Conservation (phyloP, 2,888 invertebrate genomes). For the Lasioglossum morio region DNA sequence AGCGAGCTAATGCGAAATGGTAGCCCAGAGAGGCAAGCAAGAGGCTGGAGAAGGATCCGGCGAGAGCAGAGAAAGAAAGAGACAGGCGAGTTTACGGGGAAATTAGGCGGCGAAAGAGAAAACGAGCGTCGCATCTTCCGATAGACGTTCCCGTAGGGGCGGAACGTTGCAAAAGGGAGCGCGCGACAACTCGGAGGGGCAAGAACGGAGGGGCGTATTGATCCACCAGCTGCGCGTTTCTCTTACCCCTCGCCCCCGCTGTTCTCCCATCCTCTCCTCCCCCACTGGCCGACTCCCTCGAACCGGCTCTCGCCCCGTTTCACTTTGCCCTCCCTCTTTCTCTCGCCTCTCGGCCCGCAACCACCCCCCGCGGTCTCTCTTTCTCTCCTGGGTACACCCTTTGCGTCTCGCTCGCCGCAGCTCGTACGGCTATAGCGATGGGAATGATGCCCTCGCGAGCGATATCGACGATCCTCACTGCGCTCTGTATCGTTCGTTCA, state of each 20-base stretch:
- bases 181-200: conserved; percentile 72
- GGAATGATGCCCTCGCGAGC: conserved; percentile 40
- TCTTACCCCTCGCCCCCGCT: conserved; percentile 71
- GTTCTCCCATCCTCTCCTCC: conserved; percentile 29
- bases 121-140: conserved; percentile 56
- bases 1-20: conserved; percentile 30
- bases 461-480: conserved; percentile 1
- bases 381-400: conserved; percentile 30
- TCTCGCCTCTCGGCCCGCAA: background rate
- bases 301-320: conserved; percentile 64
- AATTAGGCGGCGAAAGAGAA: conserved; percentile 49
- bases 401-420: conserved; percentile 45
- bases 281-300: conserved; percentile 60
- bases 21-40: background rate
- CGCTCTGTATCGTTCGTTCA: background rate
- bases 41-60: background rate
- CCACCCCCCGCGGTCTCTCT: conserved; percentile 17
- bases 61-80: background rate
- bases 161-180: conserved; percentile 63
- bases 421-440: conserved; percentile 28
- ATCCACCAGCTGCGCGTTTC: conserved; percentile 82
- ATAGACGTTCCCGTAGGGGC: conserved; percentile 62
- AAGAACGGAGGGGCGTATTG: conserved; percentile 81
- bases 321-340: conserved; percentile 57
- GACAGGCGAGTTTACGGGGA: conserved; percentile 38